phyloP scores from a whole-genome alignment of 2,797 vertebrate genomes.

The Falco berigora region DNA sequence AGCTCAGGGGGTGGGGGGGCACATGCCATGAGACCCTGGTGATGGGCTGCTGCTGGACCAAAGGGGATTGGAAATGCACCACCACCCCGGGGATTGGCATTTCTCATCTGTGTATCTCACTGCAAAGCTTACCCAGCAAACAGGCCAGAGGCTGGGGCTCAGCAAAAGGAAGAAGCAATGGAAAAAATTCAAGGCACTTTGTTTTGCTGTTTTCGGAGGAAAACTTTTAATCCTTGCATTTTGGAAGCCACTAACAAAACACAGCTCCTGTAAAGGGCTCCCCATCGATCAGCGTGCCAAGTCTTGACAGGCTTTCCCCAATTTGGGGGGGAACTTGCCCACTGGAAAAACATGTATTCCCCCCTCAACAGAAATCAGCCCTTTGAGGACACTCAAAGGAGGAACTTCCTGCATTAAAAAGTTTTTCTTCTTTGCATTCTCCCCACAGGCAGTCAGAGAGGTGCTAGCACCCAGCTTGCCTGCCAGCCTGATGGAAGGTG shows the following conservation, averaged over 20 bases:
- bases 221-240: not conserved
- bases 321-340: not conserved
- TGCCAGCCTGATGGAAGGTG: not conserved
- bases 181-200: not conserved
- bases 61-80: not conserved
- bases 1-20: not conserved
- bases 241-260: not conserved
- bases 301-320: not conserved
- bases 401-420: not conserved
- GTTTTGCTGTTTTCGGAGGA: not conserved
- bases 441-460: not conserved
- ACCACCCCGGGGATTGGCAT: not conserved
- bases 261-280: not conserved
- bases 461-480: not conserved
- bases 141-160: not conserved
- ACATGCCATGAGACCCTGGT: accelerated
- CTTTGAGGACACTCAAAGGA: not conserved
- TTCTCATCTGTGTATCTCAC: not conserved
- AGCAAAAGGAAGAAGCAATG: not conserved
- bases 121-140: not conserved
- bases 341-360: not conserved
- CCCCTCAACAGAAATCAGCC: not conserved
- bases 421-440: not conserved
- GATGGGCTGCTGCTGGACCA: not conserved
- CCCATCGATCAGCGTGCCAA: accelerated